These are phyloP conservation scores for Porites lobata DNA, from an alignment of 92 coral and sea anemone species.

Conservation along the genomic window DNA sequence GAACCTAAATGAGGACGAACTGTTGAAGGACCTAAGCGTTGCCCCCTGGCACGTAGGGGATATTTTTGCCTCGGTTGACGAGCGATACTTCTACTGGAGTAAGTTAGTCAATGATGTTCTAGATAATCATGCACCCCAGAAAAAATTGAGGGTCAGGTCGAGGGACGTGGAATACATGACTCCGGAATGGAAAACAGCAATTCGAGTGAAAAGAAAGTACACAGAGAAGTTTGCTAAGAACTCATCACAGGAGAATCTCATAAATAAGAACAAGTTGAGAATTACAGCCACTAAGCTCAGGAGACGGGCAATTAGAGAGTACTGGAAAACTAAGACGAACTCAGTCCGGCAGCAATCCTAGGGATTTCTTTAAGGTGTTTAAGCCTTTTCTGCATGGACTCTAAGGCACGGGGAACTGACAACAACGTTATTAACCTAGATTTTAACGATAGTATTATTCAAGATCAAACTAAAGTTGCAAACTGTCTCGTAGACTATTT, in stretches of 20 bases:
- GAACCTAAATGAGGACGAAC: background rate
- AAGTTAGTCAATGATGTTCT: background rate
- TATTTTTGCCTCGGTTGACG: conserved; percentile 21
- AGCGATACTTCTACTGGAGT: conserved; percentile 15
- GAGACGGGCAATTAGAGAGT: conserved; percentile 19
- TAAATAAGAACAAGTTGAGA: conserved; percentile 33
- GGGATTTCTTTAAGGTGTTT: conserved; percentile 44
- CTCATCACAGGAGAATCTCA: conserved; percentile 24
- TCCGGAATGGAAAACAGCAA: conserved; percentile 39
- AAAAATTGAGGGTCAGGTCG: conserved; percentile 41
- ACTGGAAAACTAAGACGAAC: conserved; percentile 33
- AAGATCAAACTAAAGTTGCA: background rate
- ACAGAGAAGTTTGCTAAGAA: conserved; percentile 17
- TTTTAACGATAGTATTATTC: background rate
- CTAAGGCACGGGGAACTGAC: conserved; percentile 6
- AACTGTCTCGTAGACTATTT: too few relatives aligned
- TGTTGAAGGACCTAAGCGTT: background rate
- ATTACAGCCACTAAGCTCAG: background rate
- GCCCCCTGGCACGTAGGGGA: background rate
- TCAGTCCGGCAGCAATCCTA: conserved; percentile 4
- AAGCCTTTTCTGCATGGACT: conserved; percentile 32
- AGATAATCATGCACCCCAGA: conserved; percentile 10
- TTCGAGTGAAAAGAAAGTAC: conserved; percentile 11
- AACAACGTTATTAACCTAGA: conserved; percentile 1
- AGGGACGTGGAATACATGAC: conserved; percentile 53